These are phyloP conservation scores for Chaetodon trifascialis DNA, from an alignment of 2,113 vertebrate genomes.

Conservation along the genomic window DNA sequence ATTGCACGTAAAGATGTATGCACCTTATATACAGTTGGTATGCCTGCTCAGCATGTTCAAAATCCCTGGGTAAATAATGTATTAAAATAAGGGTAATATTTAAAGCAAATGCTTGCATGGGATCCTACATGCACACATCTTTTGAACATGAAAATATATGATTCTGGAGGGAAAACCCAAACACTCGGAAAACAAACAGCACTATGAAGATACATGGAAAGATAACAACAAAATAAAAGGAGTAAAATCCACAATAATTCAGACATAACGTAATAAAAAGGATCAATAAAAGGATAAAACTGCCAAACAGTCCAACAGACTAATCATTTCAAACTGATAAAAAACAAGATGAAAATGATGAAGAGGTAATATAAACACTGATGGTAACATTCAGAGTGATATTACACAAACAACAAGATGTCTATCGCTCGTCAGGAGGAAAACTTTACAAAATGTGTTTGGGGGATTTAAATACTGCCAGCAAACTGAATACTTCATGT, in stretches of 20 bases:
- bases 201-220: neutral
- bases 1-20: conserved; percentile 34
- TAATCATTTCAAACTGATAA: neutral
- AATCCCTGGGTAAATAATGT: conserved; percentile 20
- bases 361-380: neutral
- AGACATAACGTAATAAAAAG: neutral
- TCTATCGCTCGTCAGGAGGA: neutral
- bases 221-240: neutral
- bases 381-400: neutral
- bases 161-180: neutral
- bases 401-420: neutral
- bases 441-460: neutral
- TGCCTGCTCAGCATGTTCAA: conserved; percentile 25
- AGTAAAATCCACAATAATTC: conserved; percentile 12
- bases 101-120: neutral
- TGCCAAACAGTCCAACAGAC: neutral
- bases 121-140: neutral
- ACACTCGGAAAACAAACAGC: neutral
- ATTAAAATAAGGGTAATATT: conserved; percentile 14
- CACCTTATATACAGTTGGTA: neutral
- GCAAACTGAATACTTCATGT: neutral
- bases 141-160: conserved; percentile 9
- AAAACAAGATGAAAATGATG: neutral
- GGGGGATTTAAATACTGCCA: neutral
- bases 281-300: neutral